Conservation (phyloP, 2,888 invertebrate genomes). For the Cerceris rybyensis region DNA sequence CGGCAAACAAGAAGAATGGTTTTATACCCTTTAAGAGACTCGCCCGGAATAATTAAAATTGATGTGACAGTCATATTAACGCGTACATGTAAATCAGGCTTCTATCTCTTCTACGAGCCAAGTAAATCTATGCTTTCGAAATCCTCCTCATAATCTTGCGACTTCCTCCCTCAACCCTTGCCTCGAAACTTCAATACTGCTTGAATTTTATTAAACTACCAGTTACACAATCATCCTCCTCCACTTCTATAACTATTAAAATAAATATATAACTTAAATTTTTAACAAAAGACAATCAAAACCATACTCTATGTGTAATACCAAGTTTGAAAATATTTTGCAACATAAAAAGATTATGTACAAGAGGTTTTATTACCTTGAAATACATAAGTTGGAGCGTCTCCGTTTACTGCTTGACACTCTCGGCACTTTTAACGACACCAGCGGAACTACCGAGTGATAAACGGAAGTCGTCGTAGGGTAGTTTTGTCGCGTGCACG, state of each 20-base stretch:
- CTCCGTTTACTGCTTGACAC: slow-evolving; percentile 36
- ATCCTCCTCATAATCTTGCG: background rate
- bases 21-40: slow-evolving; percentile 48
- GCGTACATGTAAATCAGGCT: slow-evolving; percentile 48
- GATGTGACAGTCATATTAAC: slow-evolving; percentile 54
- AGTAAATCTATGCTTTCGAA: background rate
- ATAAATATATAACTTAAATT: background rate
- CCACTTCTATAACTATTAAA: too few relatives aligned
- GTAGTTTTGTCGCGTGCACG: slow-evolving; percentile 62
- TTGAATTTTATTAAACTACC: too few relatives aligned
- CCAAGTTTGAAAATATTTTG: background rate
- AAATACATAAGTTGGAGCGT: slow-evolving; percentile 29
- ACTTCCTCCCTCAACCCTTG: too few relatives aligned
- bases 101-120: slow-evolving; percentile 5
- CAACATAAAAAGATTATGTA: background rate
- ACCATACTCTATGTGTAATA: background rate
- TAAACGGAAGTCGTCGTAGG: slow-evolving; percentile 50
- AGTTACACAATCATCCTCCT: too few relatives aligned
- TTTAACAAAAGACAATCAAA: background rate
- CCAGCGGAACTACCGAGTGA: slow-evolving; percentile 39
- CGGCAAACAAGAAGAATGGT: slow-evolving; percentile 53
- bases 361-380: too few relatives aligned
- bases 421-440: slow-evolving; percentile 60
- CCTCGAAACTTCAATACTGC: too few relatives aligned
- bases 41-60: slow-evolving; percentile 63